Conservation (phyloP, 2,888 invertebrate genomes). For the Dyspetes luteomarginatus region DNA sequence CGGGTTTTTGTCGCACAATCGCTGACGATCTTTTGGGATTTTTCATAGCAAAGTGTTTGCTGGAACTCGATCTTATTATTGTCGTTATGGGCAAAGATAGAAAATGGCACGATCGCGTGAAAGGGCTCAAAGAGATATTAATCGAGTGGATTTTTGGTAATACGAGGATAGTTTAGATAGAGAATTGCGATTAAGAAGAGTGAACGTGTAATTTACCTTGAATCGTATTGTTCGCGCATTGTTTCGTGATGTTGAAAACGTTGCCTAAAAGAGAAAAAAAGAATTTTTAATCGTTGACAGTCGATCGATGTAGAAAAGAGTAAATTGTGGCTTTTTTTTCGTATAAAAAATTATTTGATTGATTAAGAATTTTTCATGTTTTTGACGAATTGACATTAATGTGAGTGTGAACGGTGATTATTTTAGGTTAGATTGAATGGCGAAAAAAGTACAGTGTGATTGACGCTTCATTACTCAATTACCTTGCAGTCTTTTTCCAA, state of each 20-base stretch:
- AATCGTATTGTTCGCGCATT: constrained; percentile 67
- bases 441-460: neutral
- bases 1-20: constrained; percentile 48
- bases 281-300: constrained; percentile 1
- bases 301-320: neutral
- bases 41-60: constrained; percentile 17
- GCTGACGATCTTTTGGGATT: constrained; percentile 10
- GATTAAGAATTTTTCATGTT: constrained; percentile 45
- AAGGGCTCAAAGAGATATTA: constrained; percentile 35
- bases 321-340: too few species aligned
- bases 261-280: constrained; percentile 60
- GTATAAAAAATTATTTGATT: too few species aligned
- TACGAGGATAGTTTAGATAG: constrained; percentile 7
- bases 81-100: neutral
- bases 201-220: constrained; percentile 71
- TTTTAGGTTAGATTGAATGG: constrained; percentile 45
- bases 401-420: neutral
- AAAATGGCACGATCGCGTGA: constrained; percentile 12
- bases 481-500: constrained; percentile 73
- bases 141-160: constrained; percentile 11
- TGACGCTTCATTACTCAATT: constrained; percentile 29
- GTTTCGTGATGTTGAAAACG: constrained; percentile 64
- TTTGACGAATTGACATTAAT: neutral
- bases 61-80: constrained; percentile 26
- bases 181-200: constrained; percentile 24